Percentiles rank a stretch among this genome's conserved stretches.
phyloP scores from a whole-genome alignment of 2,113 vertebrate species.

The Garra rufa region DNA sequence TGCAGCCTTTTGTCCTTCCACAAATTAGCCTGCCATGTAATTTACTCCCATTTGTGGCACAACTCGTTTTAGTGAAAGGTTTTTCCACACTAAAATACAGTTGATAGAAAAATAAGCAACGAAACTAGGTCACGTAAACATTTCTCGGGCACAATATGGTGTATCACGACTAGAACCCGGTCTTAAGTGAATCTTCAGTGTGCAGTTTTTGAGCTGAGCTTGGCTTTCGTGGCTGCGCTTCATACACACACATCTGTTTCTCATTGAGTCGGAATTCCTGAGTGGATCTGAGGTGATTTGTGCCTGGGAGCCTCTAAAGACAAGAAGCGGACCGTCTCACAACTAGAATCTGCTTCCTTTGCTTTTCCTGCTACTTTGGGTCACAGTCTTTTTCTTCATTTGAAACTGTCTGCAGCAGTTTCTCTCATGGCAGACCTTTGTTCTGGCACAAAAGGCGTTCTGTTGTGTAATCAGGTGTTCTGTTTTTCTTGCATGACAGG shows the following conservation, averaged over 20 bases:
- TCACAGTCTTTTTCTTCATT: constrained; percentile 8
- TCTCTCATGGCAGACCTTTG: constrained; percentile 19
- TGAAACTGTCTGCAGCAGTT: neutral
- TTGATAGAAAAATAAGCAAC: neutral
- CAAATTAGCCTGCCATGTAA: neutral
- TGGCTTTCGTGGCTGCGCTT: constrained; percentile 9
- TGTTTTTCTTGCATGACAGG: neutral
- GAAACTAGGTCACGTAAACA: neutral
- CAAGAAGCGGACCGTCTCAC: constrained; percentile 30
- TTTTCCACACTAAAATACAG: neutral
- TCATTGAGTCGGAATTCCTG: constrained; percentile 41
- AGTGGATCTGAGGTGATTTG: constrained; percentile 38
- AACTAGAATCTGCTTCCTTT: constrained; percentile 48
- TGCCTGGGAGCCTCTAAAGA: constrained; percentile 37
- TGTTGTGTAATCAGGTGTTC: constrained; percentile 15
- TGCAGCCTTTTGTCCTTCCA: neutral
- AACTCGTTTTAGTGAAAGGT: neutral
- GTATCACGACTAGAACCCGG: neutral
- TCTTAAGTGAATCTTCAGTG: neutral
- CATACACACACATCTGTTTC: constrained; percentile 53
- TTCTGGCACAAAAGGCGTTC: neutral
- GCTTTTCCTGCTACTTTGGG: constrained; percentile 7
- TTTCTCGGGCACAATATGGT: neutral
- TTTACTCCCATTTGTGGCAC: neutral
- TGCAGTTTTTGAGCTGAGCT: neutral